Evolutionary conservation across 2,888 invertebrate species (phyloP).

Genomic region (Andrena minutula): DNA sequence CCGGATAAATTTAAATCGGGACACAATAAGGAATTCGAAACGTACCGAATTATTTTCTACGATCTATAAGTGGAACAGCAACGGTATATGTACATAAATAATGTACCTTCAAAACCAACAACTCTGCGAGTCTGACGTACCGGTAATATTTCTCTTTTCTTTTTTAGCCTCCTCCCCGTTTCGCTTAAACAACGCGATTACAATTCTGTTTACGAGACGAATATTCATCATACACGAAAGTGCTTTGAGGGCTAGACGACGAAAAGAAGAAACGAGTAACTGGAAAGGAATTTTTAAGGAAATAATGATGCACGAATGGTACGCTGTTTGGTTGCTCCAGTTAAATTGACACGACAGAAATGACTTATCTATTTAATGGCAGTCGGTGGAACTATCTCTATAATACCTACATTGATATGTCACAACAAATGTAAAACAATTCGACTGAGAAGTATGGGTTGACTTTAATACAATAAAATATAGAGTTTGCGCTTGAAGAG

Average conservation of each 20-base stretch:
- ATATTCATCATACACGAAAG: not conserved
- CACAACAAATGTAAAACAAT: too few relatives aligned
- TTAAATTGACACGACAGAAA: too few relatives aligned
- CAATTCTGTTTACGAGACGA: not conserved
- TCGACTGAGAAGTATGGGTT: too few relatives aligned
- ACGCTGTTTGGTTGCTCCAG: too few relatives aligned
- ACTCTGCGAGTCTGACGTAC: not conserved
- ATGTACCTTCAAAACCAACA: slow-evolving; percentile 3
- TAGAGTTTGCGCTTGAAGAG: too few relatives aligned
- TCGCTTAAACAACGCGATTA: not conserved
- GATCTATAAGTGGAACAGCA: slow-evolving; percentile 7
- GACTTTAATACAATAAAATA: too few relatives aligned
- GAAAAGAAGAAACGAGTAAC: not conserved
- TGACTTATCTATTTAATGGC: too few relatives aligned
- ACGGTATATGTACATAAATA: not conserved
- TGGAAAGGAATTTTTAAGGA: too few relatives aligned
- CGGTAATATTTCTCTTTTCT: not conserved
- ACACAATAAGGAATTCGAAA: not conserved
- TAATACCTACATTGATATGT: too few relatives aligned
- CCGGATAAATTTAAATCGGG: not conserved
- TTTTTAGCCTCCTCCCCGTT: not conserved
- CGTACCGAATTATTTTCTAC: not conserved
- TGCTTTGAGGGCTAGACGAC: not conserved
- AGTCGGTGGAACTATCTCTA: too few relatives aligned
- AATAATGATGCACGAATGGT: too few relatives aligned